A percentile compares a stretch with the other conserved stretches of the same genome.
phyloP scores from a whole-genome alignment of 2,797 vertebrate genomes.

The Rhynchonycteris naso region DNA sequence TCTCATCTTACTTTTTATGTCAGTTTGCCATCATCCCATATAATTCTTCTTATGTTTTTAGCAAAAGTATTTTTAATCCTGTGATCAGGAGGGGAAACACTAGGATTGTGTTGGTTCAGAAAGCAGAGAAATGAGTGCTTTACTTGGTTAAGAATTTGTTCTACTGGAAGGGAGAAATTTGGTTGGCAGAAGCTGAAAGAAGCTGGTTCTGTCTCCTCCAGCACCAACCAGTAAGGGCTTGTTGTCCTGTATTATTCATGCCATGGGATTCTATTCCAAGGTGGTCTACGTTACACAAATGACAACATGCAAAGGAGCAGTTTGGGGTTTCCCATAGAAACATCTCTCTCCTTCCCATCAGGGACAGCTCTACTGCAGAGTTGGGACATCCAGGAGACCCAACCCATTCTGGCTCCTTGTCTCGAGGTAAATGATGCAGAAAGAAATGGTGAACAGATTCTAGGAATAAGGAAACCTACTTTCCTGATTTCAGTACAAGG shows the following conservation, averaged over 20 bases:
- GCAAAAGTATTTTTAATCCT: neutral
- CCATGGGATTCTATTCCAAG: slow-evolving; percentile 28
- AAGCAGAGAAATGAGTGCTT: slow-evolving; percentile 29
- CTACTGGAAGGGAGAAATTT: slow-evolving; percentile 60
- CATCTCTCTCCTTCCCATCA: neutral
- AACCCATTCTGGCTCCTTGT: neutral
- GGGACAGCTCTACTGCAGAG: neutral
- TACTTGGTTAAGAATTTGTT: neutral
- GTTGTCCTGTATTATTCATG: slow-evolving; percentile 72
- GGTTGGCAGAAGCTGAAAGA: slow-evolving; percentile 60
- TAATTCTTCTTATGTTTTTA: neutral
- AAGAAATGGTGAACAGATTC: neutral
- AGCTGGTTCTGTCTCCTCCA: slow-evolving; percentile 63
- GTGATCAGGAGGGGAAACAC: neutral
- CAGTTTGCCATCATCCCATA: neutral
- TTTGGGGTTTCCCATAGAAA: slow-evolving; percentile 48
- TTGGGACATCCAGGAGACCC: neutral
- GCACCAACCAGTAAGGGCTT: slow-evolving; percentile 59
- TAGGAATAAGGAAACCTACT: neutral
- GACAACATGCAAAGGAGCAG: slow-evolving; percentile 68
- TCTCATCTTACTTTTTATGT: neutral
- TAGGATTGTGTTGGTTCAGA: neutral
- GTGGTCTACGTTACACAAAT: slow-evolving; percentile 62
- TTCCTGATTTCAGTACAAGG: neutral
- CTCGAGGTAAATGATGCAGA: neutral